phyloP scores from a whole-genome alignment of 2,113 vertebrate species.

The Taxidea taxus region DNA sequence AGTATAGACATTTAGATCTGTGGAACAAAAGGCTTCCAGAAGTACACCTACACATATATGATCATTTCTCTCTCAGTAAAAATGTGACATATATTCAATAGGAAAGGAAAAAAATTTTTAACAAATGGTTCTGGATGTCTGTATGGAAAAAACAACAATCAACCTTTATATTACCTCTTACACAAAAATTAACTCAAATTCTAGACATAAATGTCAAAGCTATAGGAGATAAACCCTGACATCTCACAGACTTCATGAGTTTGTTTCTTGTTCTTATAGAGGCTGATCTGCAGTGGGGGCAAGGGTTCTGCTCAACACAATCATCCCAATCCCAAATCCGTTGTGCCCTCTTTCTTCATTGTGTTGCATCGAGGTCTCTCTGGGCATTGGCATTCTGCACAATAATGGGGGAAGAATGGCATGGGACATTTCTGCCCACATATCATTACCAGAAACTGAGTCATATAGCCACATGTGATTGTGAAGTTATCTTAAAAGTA shows the following conservation, averaged over 20 bases:
- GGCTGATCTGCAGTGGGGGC: neutral
- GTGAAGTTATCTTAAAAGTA: neutral
- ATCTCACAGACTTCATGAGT: neutral
- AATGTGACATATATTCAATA: neutral
- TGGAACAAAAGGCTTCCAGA: neutral
- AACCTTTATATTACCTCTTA: neutral
- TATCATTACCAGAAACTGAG: neutral
- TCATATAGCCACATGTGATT: neutral
- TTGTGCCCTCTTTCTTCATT: neutral
- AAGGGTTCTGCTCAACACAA: neutral
- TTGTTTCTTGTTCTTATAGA: neutral
- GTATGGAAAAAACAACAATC: neutral
- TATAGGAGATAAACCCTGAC: neutral
- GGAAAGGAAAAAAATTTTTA: neutral
- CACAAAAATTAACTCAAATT: neutral
- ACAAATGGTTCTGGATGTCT: neutral
- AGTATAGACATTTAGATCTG: neutral
- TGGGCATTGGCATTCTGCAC: neutral
- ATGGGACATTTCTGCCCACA: neutral
- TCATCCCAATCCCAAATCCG: neutral
- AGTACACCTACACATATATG: neutral
- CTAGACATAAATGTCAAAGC: neutral
- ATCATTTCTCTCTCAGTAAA: neutral
- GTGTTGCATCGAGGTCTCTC: neutral
- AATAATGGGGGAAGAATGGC: neutral